Conservation (phyloP, 2,113 vertebrate species). For the Alligator mississippiensis region DNA sequence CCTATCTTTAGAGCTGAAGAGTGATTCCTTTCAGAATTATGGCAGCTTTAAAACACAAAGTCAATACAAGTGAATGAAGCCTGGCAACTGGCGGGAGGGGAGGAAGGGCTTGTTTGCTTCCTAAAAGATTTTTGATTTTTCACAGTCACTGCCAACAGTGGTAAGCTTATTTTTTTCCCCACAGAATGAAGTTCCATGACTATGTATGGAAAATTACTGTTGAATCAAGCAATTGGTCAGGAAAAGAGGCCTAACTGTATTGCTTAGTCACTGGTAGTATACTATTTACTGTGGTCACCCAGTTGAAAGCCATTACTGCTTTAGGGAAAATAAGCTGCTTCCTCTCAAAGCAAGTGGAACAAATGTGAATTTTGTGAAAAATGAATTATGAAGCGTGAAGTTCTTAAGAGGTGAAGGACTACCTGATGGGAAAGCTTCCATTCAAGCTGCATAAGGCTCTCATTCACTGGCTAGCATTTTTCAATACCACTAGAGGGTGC, state of each 20-base stretch:
- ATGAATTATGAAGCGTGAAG: not conserved
- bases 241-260: not conserved
- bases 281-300: not conserved
- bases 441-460: not conserved
- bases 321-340: not conserved
- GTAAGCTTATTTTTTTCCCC: not conserved
- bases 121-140: not conserved
- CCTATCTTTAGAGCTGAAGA: not conserved
- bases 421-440: not conserved
- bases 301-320: not conserved
- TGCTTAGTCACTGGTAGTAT: not conserved
- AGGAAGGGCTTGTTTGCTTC: not conserved
- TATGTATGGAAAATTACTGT: not conserved
- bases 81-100: not conserved
- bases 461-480: not conserved
- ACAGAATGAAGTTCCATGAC: not conserved
- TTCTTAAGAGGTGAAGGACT: not conserved
- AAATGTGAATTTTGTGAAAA: not conserved
- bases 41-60: not conserved
- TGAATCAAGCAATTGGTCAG: not conserved
- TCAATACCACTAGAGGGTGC: not conserved
- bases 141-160: not conserved
- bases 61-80: not conserved
- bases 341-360: not conserved
- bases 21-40: not conserved